Evolutionary conservation across 2,113 vertebrate species (phyloP).

Genomic region (Lontra canadensis): DNA sequence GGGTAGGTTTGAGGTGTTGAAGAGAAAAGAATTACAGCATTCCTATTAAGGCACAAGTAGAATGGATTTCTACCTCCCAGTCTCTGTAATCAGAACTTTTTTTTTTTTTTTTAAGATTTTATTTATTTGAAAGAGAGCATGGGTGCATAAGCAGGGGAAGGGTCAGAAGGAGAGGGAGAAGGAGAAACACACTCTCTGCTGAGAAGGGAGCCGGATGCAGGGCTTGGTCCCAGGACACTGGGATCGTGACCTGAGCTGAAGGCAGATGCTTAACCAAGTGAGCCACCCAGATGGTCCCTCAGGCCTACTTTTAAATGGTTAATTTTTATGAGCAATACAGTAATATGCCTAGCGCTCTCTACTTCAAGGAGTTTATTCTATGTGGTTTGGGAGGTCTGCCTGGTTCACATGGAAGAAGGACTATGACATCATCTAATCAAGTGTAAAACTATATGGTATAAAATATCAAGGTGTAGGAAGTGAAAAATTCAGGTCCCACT

Average conservation of each 20-base stretch:
- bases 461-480: background rate
- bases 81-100: background rate
- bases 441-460: background rate
- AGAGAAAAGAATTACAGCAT: background rate
- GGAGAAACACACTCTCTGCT: background rate
- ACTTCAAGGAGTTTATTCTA: background rate
- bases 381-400: too few species aligned
- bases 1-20: background rate
- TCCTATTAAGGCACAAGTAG: background rate
- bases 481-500: background rate
- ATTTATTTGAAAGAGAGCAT: background rate
- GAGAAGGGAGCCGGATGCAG: background rate
- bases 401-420: background rate
- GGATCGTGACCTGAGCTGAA: background rate
- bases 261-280: background rate
- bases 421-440: background rate
- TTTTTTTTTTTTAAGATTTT: background rate
- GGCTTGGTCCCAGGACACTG: background rate
- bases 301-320: background rate
- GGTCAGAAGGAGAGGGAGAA: background rate
- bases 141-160: background rate
- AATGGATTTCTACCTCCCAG: background rate
- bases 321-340: background rate
- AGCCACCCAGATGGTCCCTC: accelerated
- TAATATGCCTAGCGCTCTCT: background rate